Conservation (phyloP, 2,888 invertebrate species). For the Lycocerus yunnanus region DNA sequence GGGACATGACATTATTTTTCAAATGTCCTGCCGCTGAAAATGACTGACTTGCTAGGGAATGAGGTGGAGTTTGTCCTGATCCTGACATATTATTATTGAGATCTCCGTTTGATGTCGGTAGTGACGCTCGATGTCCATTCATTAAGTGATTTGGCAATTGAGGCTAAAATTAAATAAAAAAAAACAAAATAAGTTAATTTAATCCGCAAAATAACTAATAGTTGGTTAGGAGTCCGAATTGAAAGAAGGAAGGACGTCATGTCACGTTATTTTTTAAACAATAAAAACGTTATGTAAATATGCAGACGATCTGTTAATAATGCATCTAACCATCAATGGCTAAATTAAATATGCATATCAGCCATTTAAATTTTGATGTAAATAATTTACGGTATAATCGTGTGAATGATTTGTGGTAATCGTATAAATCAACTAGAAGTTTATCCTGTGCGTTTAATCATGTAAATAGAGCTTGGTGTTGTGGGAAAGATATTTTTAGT, state of each 20-base stretch:
- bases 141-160: constrained; percentile 57
- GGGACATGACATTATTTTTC: constrained; percentile 57
- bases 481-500: background rate
- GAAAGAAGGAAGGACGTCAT: no score
- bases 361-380: background rate
- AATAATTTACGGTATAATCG: background rate
- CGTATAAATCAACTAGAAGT: background rate
- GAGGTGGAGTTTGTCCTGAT: constrained; percentile 51
- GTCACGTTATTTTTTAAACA: background rate
- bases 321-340: background rate
- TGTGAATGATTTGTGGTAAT: background rate
- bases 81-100: constrained; percentile 72
- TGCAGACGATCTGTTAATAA: background rate
- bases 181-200: background rate
- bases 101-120: constrained; percentile 60
- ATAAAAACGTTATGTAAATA: background rate
- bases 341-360: background rate
- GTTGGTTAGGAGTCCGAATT: background rate
- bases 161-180: constrained; percentile 41
- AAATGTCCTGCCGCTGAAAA: constrained; percentile 59
- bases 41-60: constrained; percentile 56
- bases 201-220: background rate
- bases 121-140: constrained; percentile 58
- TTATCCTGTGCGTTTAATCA: background rate
- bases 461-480: background rate